phyloP scores from a whole-genome alignment of 2,888 invertebrate species.

The Phania funesta region DNA sequence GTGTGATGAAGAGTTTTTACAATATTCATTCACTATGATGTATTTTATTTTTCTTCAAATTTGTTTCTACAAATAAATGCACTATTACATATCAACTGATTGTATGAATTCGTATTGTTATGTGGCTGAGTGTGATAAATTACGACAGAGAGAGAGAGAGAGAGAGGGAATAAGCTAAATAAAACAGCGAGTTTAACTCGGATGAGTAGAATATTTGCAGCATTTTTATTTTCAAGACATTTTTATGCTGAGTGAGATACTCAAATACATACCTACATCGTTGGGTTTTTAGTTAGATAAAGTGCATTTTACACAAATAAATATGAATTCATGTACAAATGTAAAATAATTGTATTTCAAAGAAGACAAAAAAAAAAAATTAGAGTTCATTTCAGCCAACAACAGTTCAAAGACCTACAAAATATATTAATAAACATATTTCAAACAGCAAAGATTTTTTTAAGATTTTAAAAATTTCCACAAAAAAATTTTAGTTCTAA shows the following conservation, averaged over 20 bases:
- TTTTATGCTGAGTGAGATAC: conserved; percentile 33
- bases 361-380: conserved; percentile 15
- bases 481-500: too few relatives aligned
- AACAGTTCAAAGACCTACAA: conserved; percentile 79
- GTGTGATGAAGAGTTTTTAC: conserved; percentile 29
- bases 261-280: too few relatives aligned
- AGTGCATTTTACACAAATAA: conserved; percentile 63
- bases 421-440: conserved; percentile 61
- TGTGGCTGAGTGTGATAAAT: conserved; percentile 1
- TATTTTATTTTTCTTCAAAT: background rate
- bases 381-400: conserved; percentile 76
- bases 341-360: background rate
- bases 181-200: background rate
- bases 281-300: conserved; percentile 56
- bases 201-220: conserved; percentile 8
- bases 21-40: conserved; percentile 41
- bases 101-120: conserved; percentile 14
- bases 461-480: too few relatives aligned
- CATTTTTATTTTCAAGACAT: background rate
- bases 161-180: background rate
- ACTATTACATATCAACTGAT: conserved; percentile 5
- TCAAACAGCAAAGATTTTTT: background rate
- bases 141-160: background rate
- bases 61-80: background rate
- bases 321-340: background rate